A percentile compares a stretch with the other conserved stretches of the same genome.
phyloP scores from a whole-genome alignment of 2,888 invertebrate species.

The Drosophila hawaiiensis region DNA sequence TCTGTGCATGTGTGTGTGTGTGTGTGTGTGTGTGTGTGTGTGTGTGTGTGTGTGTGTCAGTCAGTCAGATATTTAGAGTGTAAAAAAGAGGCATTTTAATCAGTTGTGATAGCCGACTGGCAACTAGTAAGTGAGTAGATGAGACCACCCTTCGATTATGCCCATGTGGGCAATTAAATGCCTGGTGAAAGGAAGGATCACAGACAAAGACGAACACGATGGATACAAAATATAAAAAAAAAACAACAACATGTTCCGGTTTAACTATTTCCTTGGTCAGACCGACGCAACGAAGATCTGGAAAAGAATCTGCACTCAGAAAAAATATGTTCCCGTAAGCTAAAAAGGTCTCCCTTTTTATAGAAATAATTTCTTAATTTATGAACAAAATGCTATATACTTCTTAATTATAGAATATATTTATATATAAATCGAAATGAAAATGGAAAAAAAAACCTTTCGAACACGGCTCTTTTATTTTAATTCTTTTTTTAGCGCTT shows the following conservation, averaged over 20 bases:
- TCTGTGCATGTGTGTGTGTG: not conserved
- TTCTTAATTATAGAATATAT: not conserved
- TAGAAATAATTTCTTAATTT: not conserved
- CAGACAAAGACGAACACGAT: not conserved
- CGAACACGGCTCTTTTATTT: not conserved
- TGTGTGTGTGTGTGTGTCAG: not conserved
- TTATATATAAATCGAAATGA: not conserved
- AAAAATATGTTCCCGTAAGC: not conserved
- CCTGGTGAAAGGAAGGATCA: not conserved
- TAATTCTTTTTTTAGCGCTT: too few relatives aligned
- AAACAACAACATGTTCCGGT: not conserved
- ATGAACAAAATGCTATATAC: not conserved
- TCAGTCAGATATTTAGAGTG: not conserved
- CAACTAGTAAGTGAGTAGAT: not conserved
- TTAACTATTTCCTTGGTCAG: not conserved
- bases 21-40: not conserved
- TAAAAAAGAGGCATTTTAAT: not conserved
- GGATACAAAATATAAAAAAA: not conserved
- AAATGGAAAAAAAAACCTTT: not conserved
- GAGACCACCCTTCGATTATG: not conserved
- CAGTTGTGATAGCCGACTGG: not conserved
- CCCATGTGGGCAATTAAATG: not conserved
- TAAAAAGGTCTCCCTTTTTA: rapidly evolving
- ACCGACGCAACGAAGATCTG: not conserved
- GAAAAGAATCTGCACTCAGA: not conserved